Conservation (phyloP, 2,888 invertebrate genomes). For the Eumerus sabulonum region DNA sequence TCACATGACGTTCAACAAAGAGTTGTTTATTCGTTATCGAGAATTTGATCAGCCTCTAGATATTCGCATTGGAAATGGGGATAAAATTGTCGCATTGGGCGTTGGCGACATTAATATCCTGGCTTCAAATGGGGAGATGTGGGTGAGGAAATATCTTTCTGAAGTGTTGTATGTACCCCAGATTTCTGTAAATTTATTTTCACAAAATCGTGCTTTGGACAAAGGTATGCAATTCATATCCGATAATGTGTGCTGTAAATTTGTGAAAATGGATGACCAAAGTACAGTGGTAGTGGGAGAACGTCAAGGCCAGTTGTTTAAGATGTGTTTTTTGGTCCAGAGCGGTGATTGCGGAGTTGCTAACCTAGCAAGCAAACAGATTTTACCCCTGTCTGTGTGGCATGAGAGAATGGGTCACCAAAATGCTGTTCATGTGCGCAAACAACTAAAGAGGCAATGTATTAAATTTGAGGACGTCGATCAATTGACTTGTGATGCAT, state of each 20-base stretch:
- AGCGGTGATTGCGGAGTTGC: neutral
- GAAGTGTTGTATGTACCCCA: conserved; percentile 55
- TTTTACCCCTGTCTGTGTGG: conserved; percentile 56
- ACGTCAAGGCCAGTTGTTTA: conserved; percentile 20
- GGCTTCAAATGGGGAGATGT: too few relatives aligned
- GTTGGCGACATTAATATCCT: too few relatives aligned
- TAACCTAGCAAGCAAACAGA: neutral
- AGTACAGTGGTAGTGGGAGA: conserved; percentile 2
- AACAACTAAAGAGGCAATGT: conserved; percentile 42
- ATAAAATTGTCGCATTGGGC: too few relatives aligned
- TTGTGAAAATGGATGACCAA: neutral
- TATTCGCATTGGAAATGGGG: too few relatives aligned
- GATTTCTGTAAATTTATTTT: neutral
- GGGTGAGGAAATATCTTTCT: too few relatives aligned
- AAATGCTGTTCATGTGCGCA: conserved; percentile 62
- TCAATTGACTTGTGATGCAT: conserved; percentile 64
- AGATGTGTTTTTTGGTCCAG: conserved; percentile 6
- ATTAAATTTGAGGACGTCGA: conserved; percentile 48
- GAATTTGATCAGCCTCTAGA: too few relatives aligned
- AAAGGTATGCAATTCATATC: conserved; percentile 49
- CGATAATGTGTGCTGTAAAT: neutral
- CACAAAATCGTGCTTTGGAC: conserved; percentile 41
- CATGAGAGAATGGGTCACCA: conserved; percentile 70
- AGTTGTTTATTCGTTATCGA: too few relatives aligned
- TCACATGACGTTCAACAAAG: too few relatives aligned